Evolutionary conservation across 2,797 vertebrate genomes (phyloP), one percentile per base, ranked within the genome.

Genomic region (Salmo trutta): DNA sequence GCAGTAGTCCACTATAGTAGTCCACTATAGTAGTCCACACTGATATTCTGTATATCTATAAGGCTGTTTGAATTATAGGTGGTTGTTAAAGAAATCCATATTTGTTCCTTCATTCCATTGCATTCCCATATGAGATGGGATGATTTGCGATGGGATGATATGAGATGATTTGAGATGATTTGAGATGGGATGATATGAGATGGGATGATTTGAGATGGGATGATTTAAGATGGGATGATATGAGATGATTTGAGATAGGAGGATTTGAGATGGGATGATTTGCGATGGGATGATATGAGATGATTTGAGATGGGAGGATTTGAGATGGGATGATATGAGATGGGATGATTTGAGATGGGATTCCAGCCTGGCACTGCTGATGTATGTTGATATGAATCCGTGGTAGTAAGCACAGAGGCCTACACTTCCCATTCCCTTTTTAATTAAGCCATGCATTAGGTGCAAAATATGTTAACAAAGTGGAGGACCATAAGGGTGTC

Each of bases 361-460:
- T 84, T 74, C 74, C 79, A 81, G 86, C 77, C 82, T 85, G 80
- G 77, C 67, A 83, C 81, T 70, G 19, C 10, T 21, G 19, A 65
- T 12, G 4, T 74, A 75, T 84, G 56, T 79, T 79, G 73, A 87
- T 77, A 69, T 76, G 52, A 65, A 77, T 78, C 17, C 51, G 79
- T 66, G 81, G 81, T 81, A 76, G 73, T 16, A 74, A 77, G 73
- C 31, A 47, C 41, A 17, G 21, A 8, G 17, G 15, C 56, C 56
- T 29, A 73, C 51, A 3, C 87, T 77, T 86, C 80, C 84, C 70
- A 78, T 83, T 88, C 89, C 74, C 75, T 27, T 78, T 75, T 85
- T 91, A 88, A 91, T 91, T 82, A 89, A 88, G 75, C 72, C 66
- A 77, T 83, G 62, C 67, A 78, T 81, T 81, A 83, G 81, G 72